These are phyloP conservation scores for human DNA, from an alignment of 2,113 vertebrate species.

Conservation along the genomic window DNA sequence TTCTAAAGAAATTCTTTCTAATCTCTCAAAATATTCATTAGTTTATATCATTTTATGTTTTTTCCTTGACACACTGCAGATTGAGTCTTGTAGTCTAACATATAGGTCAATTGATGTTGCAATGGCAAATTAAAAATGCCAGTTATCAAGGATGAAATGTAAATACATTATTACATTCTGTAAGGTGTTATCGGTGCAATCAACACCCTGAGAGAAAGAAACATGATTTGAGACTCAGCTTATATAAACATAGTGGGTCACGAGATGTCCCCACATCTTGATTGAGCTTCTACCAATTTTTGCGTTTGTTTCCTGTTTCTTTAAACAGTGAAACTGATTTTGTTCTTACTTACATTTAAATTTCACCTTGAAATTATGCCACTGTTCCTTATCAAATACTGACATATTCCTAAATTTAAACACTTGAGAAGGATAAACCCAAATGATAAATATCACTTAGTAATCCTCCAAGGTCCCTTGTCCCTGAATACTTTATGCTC, in stretches of 20 bases:
- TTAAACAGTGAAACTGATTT: background rate
- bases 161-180: slow-evolving; percentile 34
- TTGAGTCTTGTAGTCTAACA: background rate
- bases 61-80: background rate
- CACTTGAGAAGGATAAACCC: slow-evolving; percentile 2
- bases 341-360: background rate
- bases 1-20: background rate
- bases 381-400: slow-evolving; percentile 12
- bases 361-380: background rate
- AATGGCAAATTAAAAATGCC: slow-evolving; percentile 52
- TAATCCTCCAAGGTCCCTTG: slow-evolving; percentile 13
- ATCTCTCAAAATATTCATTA: background rate
- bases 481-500: background rate
- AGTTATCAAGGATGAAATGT: slow-evolving; percentile 42
- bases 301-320: background rate
- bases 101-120: background rate
- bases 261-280: background rate
- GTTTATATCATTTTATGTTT: slow-evolving; percentile 13
- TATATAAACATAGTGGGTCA: background rate
- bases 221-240: background rate
- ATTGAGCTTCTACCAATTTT: background rate
- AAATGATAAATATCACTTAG: slow-evolving; percentile 58
- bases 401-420: slow-evolving; percentile 25
- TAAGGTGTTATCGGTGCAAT: slow-evolving; percentile 44
- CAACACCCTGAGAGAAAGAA: slow-evolving; percentile 33